Conservation (phyloP, 2,888 invertebrate genomes). For the Amblyjoppa proteus region DNA sequence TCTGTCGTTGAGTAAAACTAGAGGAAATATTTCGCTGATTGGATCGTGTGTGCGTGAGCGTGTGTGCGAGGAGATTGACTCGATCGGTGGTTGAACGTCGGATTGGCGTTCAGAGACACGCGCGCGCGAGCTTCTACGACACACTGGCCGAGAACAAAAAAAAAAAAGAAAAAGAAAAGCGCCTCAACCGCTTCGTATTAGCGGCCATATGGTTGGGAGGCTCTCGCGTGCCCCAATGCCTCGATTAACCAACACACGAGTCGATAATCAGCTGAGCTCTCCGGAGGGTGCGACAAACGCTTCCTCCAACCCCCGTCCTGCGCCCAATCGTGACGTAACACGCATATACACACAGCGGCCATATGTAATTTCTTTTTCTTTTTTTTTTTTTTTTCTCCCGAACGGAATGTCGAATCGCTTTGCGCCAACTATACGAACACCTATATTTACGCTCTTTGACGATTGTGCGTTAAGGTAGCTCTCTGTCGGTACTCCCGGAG, state of each 20-base stretch:
- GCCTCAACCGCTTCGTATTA: background rate
- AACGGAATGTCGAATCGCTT: background rate
- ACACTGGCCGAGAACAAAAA: background rate
- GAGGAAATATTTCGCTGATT: background rate
- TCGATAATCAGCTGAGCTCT: constrained; percentile 69
- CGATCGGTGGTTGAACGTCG: background rate
- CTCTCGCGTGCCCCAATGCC: constrained; percentile 2
- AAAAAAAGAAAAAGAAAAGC: background rate
- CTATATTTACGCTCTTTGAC: background rate
- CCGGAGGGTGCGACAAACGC: constrained; percentile 58
- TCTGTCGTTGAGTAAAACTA: background rate
- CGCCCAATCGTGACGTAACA: constrained; percentile 61
- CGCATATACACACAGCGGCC: constrained; percentile 38
- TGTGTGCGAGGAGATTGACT: background rate
- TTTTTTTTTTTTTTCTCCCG: constrained; percentile 1
- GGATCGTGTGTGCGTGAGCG: background rate
- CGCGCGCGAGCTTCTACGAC: background rate
- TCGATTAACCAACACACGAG: constrained; percentile 50
- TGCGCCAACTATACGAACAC: background rate
- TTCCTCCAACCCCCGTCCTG: constrained; percentile 7
- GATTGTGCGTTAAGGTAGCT: background rate
- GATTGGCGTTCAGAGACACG: background rate
- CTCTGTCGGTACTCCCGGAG: no score
- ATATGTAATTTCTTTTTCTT: constrained; percentile 11
- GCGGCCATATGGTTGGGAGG: constrained; percentile 15